Evolutionary conservation across 2,113 vertebrate genomes (phyloP).

Genomic region (Psittacara wagleri): DNA sequence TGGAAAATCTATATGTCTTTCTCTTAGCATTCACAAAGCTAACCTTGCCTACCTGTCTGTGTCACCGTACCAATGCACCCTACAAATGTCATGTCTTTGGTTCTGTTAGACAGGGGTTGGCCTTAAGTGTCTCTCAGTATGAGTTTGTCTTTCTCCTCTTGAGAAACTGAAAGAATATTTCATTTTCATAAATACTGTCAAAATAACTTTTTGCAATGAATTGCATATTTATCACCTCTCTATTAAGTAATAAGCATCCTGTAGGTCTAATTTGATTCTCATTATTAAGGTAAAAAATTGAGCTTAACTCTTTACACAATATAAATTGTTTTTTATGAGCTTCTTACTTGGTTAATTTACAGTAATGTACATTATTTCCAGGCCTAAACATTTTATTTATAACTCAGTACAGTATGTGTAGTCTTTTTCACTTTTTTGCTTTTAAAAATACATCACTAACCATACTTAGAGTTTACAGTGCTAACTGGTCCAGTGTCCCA

Average conservation of each 20-base stretch:
- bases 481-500: neutral
- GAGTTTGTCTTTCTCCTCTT: neutral
- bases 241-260: neutral
- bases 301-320: neutral
- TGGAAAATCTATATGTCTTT: neutral
- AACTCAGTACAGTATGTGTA: neutral
- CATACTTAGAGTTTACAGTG: neutral
- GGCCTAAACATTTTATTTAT: neutral
- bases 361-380: neutral
- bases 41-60: neutral
- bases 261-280: neutral
- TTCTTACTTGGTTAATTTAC: neutral
- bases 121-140: neutral
- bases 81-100: neutral
- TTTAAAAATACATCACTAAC: neutral
- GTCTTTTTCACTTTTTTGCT: neutral
- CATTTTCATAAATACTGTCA: neutral
- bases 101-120: neutral
- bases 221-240: neutral
- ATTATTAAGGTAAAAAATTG: neutral
- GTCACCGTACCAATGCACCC: neutral
- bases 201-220: neutral
- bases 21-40: neutral
- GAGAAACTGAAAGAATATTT: neutral
- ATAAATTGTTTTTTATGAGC: neutral